phyloP scores from a whole-genome alignment of 2,113 vertebrate genomes.

The human (Homo sapiens) region GRCh38 chr3:177510501-177511000 shows the following conservation, averaged over 20 bases:
- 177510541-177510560: neutral
- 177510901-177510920: neutral
- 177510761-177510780: neutral
- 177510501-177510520: neutral
- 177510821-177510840: neutral
- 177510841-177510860: neutral
- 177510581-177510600: neutral
- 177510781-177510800: neutral
- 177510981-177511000: neutral
- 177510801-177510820: neutral
- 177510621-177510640: neutral
- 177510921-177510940: too few relatives aligned
- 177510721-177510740: neutral
- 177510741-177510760: neutral
- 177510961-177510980: neutral
- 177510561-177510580: neutral
- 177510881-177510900: neutral
- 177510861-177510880: neutral
- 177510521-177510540: neutral
- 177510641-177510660: neutral
- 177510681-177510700: neutral
- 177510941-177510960: neutral
- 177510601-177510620: slow-evolving; percentile 28
- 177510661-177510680: neutral
- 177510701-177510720: neutral